These are phyloP conservation scores for Buphagus erythrorhynchus DNA, from an alignment of 2,797 vertebrate genomes.

Conservation along the genomic window DNA sequence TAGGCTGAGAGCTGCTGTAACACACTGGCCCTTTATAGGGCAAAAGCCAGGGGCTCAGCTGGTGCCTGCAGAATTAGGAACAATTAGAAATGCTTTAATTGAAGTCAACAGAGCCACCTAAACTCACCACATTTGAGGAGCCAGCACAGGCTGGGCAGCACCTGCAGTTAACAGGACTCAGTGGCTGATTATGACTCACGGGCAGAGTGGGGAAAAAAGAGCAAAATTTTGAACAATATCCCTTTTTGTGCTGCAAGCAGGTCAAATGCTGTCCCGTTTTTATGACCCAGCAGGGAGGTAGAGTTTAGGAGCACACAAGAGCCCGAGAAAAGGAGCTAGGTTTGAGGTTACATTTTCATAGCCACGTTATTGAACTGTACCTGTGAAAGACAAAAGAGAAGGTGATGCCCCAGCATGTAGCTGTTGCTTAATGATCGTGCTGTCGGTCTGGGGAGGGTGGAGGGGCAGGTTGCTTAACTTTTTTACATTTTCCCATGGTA, in stretches of 20 bases:
- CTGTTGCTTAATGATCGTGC: constrained; percentile 73
- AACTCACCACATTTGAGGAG: not conserved
- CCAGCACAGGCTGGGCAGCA: not conserved
- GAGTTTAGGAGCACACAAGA: constrained; percentile 25
- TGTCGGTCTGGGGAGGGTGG: constrained; percentile 74
- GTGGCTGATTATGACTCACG: constrained; percentile 61
- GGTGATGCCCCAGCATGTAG: constrained; percentile 74
- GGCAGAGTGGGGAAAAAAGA: constrained; percentile 24
- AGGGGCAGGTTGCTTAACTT: constrained; percentile 77
- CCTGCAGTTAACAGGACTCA: constrained; percentile 40
- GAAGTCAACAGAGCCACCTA: not conserved
- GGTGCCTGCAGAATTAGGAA: not conserved
- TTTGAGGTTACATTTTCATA: constrained; percentile 49
- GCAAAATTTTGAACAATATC: constrained; percentile 66
- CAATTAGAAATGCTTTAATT: constrained; percentile 46
- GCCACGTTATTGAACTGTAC: constrained; percentile 39
- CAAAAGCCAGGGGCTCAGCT: not conserved
- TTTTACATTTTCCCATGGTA: constrained; percentile 80
- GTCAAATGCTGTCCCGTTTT: constrained; percentile 66
- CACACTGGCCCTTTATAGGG: constrained; percentile 13
- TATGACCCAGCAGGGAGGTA: not conserved
- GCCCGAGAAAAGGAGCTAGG: constrained; percentile 24
- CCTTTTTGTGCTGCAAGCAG: constrained; percentile 66
- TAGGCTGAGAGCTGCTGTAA: not conserved
- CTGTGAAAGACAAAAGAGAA: constrained; percentile 67